Conservation (phyloP, 2,888 invertebrate genomes). For the Andrena camellia region DNA sequence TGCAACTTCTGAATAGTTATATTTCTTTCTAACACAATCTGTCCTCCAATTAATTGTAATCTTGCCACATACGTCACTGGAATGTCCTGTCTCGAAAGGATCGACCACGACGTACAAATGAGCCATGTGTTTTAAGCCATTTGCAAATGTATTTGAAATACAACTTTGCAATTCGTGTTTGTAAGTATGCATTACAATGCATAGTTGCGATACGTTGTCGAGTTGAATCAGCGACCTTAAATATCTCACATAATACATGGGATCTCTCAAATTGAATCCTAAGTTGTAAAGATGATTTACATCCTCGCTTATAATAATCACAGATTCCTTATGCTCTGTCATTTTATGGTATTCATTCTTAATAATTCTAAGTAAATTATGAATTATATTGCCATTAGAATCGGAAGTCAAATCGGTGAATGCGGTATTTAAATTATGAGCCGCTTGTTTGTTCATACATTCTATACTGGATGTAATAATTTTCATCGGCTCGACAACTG, state of each 20-base stretch:
- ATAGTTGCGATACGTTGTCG: constrained; percentile 75
- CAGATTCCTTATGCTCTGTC: constrained; percentile 83
- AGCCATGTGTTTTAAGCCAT: constrained; percentile 88
- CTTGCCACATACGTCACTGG: constrained; percentile 90
- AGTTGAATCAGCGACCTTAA: constrained; percentile 77
- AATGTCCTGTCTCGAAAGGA: constrained; percentile 90
- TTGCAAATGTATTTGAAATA: constrained; percentile 86
- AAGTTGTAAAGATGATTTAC: constrained; percentile 90
- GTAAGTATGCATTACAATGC: constrained; percentile 79
- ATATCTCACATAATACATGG: constrained; percentile 70
- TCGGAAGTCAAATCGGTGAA: not conserved
- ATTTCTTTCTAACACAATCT: constrained; percentile 73
- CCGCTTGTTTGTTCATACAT: not conserved
- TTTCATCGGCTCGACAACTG: constrained; percentile 86
- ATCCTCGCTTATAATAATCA: constrained; percentile 90
- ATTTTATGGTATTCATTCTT: constrained; percentile 84
- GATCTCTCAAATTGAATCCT: constrained; percentile 86
- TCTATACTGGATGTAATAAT: constrained; percentile 59
- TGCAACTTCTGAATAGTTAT: constrained; percentile 78
- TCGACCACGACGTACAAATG: constrained; percentile 88
- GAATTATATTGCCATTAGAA: constrained; percentile 81
- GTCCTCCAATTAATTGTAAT: constrained; percentile 86
- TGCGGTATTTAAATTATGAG: not conserved
- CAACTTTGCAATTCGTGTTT: constrained; percentile 86
- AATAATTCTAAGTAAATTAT: constrained; percentile 84